phyloP scores from a whole-genome alignment of 2,888 invertebrate genomes.

The Lasioglossum leucozonium region DNA sequence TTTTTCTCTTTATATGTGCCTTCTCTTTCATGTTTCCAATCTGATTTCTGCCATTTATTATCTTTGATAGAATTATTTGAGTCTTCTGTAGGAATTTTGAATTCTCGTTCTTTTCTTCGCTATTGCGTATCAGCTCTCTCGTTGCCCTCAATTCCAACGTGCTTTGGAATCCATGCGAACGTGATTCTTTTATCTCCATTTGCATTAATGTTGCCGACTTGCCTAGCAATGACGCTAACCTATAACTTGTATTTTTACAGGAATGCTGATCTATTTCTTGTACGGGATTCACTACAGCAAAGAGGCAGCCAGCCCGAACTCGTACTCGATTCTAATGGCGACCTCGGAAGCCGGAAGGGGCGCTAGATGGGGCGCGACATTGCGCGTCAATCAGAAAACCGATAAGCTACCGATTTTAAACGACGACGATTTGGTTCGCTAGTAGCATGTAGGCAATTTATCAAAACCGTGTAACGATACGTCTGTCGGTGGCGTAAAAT shows the following conservation, averaged over 20 bases:
- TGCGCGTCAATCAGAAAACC: slow-evolving; percentile 77
- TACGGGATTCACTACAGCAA: slow-evolving; percentile 95
- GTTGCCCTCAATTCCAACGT: no score
- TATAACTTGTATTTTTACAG: slow-evolving; percentile 84
- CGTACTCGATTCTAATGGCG: slow-evolving; percentile 89
- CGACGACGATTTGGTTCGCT: slow-evolving; percentile 61
- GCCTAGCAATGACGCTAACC: no score
- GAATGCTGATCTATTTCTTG: slow-evolving; percentile 92
- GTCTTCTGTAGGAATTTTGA: no score
- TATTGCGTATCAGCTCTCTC: no score
- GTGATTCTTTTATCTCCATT: no score
- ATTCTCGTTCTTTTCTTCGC: no score
- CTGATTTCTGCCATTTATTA: no score
- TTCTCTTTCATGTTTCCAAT: no score
- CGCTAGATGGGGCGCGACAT: slow-evolving; percentile 87
- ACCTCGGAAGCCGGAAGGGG: slow-evolving; percentile 87
- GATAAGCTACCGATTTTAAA: slow-evolving; percentile 68
- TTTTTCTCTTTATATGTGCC: no score
- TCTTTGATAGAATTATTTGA: no score
- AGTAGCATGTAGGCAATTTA: slow-evolving; percentile 20
- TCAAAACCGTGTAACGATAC: slow-evolving; percentile 16
- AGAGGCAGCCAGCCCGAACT: slow-evolving; percentile 88
- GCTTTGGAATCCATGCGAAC: no score
- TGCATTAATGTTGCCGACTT: no score
- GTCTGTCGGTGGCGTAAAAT: slow-evolving; percentile 26